phyloP scores from a whole-genome alignment of 2,113 vertebrate genomes.

The Brevimyrus niger region DNA sequence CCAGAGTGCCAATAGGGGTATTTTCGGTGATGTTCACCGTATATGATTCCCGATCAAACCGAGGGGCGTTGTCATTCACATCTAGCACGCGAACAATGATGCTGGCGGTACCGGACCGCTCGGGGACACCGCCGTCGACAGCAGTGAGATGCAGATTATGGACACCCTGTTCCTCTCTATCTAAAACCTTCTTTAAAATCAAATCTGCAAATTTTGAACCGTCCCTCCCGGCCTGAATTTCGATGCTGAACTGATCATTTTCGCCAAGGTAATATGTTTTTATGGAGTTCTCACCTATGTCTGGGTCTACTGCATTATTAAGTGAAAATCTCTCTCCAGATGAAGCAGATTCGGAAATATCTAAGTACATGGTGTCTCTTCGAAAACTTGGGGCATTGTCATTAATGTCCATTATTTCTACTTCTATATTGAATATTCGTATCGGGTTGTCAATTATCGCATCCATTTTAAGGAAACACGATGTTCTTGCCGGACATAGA shows the following conservation, averaged over 20 bases:
- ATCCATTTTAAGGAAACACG: background rate
- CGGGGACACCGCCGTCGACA: slow-evolving; percentile 32
- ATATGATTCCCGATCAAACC: slow-evolving; percentile 10
- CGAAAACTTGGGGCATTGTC: background rate
- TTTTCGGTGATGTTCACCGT: background rate
- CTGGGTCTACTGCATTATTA: background rate
- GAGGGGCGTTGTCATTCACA: background rate
- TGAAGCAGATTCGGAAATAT: background rate
- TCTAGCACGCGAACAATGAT: background rate
- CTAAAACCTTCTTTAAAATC: slow-evolving; percentile 1
- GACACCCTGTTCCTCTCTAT: slow-evolving; percentile 28
- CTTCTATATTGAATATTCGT: background rate
- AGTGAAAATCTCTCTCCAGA: background rate
- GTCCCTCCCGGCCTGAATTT: background rate
- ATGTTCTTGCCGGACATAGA: background rate
- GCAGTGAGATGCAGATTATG: slow-evolving; percentile 37
- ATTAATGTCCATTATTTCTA: background rate
- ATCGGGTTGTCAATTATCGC: background rate
- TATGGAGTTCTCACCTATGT: background rate
- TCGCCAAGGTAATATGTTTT: background rate
- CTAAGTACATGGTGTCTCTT: background rate
- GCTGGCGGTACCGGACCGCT: slow-evolving; percentile 24
- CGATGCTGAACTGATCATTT: background rate
- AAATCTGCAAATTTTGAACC: background rate
- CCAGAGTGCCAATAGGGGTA: background rate